Evolutionary conservation across 2,113 vertebrate species (phyloP), one percentile per base, ranked within the genome.

Genomic region (Stercorarius parasiticus): DNA sequence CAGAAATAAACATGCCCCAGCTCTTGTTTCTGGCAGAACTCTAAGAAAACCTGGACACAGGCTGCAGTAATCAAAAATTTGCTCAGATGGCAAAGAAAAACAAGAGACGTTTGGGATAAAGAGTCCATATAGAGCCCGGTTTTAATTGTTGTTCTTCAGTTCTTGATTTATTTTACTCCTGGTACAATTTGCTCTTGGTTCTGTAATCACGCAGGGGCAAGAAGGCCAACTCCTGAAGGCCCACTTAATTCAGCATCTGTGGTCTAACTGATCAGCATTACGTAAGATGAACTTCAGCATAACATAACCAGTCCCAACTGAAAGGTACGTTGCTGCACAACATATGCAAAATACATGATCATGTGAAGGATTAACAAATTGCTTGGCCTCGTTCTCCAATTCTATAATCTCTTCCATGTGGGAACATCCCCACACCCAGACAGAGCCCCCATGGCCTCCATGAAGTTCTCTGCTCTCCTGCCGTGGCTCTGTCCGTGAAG

Each of bases 341-440:
- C 95, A 91, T 93, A 96, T 95, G 86, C 40, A 80, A 89, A 94
- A 84, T 91, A n/a, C 36, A 92, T 20, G 65, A 85, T 76, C 76
- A 59, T 91, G 47, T 19, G 5, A 88, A 88, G 80, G 64, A 88
- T 91, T 89, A 96, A 88, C 73, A 96, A 94, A 95, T 82, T 87
- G 4, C 53, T 97, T 97, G 91, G 88, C 89, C 29, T 94, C 2
- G 0, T 88, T 85, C 50, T 94, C 42, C 62, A 62, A 0, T 73
- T 92, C 62, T 91, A 11, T 96, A 97, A 97, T 95, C 22, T 95
- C 42, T 96, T 97, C 94, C 93, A 96, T 88, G 77, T 96, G 95
- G 59, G 36, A 95, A 45, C 1, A 26, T 89, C 50, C 23, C 61
- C 6, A 5, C 29, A 79, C 43, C 45, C 66, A 80, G 38, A 27